These are phyloP conservation scores for Dasypogon diadema DNA, from an alignment of 2,888 invertebrate species.

Conservation along the genomic window DNA sequence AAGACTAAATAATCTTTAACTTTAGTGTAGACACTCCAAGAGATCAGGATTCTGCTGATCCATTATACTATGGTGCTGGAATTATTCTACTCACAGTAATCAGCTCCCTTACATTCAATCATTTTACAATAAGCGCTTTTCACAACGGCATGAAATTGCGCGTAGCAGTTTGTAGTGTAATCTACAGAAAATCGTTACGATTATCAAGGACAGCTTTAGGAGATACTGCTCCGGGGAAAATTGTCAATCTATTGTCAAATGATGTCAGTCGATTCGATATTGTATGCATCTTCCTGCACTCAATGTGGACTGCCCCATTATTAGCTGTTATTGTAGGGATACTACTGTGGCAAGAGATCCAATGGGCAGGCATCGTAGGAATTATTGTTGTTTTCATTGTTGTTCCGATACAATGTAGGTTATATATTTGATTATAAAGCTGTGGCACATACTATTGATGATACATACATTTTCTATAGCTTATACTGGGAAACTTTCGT, in stretches of 20 bases:
- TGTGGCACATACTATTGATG: neutral
- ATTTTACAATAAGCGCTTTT: constrained; percentile 78
- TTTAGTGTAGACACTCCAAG: constrained; percentile 33
- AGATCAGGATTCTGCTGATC: constrained; percentile 62
- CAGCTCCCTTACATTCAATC: constrained; percentile 71
- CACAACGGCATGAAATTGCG: constrained; percentile 86
- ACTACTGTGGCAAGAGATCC: constrained; percentile 78
- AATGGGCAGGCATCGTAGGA: constrained; percentile 77
- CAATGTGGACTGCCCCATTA: constrained; percentile 83
- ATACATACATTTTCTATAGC: constrained; percentile 57
- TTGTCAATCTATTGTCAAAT: constrained; percentile 89
- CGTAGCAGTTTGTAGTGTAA: constrained; percentile 83
- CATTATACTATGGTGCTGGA: constrained; percentile 72
- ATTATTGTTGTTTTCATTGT: constrained; percentile 78
- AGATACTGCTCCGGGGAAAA: constrained; percentile 87
- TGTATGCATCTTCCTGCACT: constrained; percentile 80
- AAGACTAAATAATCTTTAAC: neutral
- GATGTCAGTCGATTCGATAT: constrained; percentile 88
- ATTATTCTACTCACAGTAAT: constrained; percentile 64
- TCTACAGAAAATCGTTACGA: constrained; percentile 85
- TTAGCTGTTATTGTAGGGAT: constrained; percentile 76
- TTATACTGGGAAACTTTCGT: constrained; percentile 62
- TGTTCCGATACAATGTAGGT: constrained; percentile 80
- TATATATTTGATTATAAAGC: neutral
- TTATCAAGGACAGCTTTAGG: constrained; percentile 79